Base-by-base conservation (phyloP, 1,140 invertebrate genomes). In the Halesus radiatus region DNA sequence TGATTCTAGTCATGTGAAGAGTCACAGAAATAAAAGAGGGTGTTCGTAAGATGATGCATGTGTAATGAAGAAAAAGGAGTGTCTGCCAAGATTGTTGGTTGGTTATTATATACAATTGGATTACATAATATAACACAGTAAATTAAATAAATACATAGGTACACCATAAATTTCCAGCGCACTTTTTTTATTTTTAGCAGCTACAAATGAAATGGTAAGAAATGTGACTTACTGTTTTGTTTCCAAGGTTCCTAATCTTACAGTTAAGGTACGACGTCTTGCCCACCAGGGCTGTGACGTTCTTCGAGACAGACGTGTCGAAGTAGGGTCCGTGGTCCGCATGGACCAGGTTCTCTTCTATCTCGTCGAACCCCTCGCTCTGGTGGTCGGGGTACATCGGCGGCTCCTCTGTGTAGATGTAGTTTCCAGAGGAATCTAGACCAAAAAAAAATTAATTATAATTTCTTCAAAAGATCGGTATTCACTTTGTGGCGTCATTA, bases 201-300 rank as follows among this genome's bases (percentile, higher is more conserved):
- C 6, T 32, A 8, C 20, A 66, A 66, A 37, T 72, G 3, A 72
- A 72, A n/a, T 16, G 5, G 8, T 32, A 32, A 7, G 32, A 6
- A 6, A 0, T 32, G 6, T 3, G 13, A 16, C 74, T 76, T 62
- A 96, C 95, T 88, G 94, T 95, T 86, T 93, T 91, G 84, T 96
- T 95, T 23, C 94, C 94, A 64, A 96, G 91, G 86, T 96, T 95
- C 83, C 92, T 92, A 6, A 96, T 94, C 66, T 94, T 91, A 87
- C 95, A 96, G 83, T 93, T 94, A 8, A 96, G 90, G 81, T 93
- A 92, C 6, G 95, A 94, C 0, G 94, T 95, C 86, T 95, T 95
- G 23, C 94, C 95, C 3, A 95, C 93, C 4, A 95, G 90, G 1
- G 94, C 94, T 54, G 94, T 96, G 22, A 95, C 94, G 86, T 96